Evolutionary conservation across 2,888 invertebrate genomes (phyloP).

Genomic region (Dorcus hopei): DNA sequence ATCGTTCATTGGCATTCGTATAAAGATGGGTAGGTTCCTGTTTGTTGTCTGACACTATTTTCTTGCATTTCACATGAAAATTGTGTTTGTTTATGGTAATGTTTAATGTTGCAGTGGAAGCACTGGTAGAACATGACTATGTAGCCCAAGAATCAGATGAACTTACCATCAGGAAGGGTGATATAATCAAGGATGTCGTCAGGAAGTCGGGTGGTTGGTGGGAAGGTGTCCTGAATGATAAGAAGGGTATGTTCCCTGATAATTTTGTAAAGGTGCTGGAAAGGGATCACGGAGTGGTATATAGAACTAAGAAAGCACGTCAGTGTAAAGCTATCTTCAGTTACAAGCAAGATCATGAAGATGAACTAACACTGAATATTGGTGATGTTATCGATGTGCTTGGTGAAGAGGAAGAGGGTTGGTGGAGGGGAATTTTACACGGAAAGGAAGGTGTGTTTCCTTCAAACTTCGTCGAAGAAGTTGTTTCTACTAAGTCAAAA

Average conservation of each 20-base stretch:
- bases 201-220: slow-evolving; percentile 85
- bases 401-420: slow-evolving; percentile 90
- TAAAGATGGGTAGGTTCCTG: too few relatives aligned
- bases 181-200: slow-evolving; percentile 76
- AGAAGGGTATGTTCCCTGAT: slow-evolving; percentile 88
- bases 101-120: slow-evolving; percentile 61
- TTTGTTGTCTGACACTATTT: neutral
- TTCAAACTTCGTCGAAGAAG: slow-evolving; percentile 83
- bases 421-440: slow-evolving; percentile 85
- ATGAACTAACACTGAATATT: slow-evolving; percentile 83
- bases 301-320: slow-evolving; percentile 51
- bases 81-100: slow-evolving; percentile 4
- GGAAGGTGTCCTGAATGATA: slow-evolving; percentile 80
- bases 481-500: slow-evolving; percentile 37
- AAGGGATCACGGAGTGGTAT: slow-evolving; percentile 22
- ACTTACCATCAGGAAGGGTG: slow-evolving; percentile 77
- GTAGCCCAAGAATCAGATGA: slow-evolving; percentile 83
- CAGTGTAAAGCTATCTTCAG: slow-evolving; percentile 84
- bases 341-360: slow-evolving; percentile 90
- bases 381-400: slow-evolving; percentile 89
- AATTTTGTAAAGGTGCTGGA: slow-evolving; percentile 77
- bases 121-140: slow-evolving; percentile 83
- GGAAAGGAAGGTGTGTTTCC: slow-evolving; percentile 90
- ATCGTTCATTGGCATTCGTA: neutral
- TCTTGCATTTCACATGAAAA: slow-evolving; percentile 1